A percentile compares a stretch with the other conserved stretches of the same genome.
Conservation (phyloP, 2,797 vertebrate species). For the Enteromius mattozi region DNA sequence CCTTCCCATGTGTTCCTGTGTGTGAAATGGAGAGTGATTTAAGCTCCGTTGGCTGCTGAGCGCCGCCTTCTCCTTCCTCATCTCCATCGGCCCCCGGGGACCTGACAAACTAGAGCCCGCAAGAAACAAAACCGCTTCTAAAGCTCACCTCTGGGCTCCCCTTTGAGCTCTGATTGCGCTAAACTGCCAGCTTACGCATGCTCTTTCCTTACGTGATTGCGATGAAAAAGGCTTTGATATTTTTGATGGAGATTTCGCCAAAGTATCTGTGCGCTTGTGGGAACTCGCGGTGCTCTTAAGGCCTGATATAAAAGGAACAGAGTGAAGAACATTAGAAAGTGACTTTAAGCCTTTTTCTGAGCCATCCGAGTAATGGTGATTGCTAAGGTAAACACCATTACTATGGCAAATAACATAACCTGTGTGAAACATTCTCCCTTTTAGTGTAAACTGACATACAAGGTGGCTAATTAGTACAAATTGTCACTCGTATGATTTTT, state of each 20-base stretch:
- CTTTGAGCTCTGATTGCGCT: conserved; percentile 49
- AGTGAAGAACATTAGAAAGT: conserved; percentile 1
- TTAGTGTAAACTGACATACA: too few species aligned
- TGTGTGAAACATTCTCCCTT: background rate
- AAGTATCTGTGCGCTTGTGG: background rate
- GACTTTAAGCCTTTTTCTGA: background rate
- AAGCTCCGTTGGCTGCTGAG: conserved; percentile 30
- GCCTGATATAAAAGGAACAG: background rate
- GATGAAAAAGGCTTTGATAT: conserved; percentile 6
- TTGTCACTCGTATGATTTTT: too few species aligned
- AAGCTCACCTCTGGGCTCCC: conserved; percentile 40
- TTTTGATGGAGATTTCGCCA: background rate
- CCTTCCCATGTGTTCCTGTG: conserved; percentile 49
- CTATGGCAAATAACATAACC: background rate
- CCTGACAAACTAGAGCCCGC: conserved; percentile 25
- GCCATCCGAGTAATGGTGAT: background rate
- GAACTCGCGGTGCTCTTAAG: conserved; percentile 9
- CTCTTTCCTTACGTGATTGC: conserved; percentile 3
- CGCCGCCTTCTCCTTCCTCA: conserved; percentile 22
- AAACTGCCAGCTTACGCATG: conserved; percentile 19
- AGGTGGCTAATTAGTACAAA: too few species aligned
- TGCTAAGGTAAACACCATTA: background rate
- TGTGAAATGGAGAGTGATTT: conserved; percentile 48
- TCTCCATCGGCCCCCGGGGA: background rate
- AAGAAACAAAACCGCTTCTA: conserved; percentile 54